These are phyloP conservation scores for Dioctria linearis DNA, from an alignment of 2,888 invertebrate genomes.

Conservation along the genomic window DNA sequence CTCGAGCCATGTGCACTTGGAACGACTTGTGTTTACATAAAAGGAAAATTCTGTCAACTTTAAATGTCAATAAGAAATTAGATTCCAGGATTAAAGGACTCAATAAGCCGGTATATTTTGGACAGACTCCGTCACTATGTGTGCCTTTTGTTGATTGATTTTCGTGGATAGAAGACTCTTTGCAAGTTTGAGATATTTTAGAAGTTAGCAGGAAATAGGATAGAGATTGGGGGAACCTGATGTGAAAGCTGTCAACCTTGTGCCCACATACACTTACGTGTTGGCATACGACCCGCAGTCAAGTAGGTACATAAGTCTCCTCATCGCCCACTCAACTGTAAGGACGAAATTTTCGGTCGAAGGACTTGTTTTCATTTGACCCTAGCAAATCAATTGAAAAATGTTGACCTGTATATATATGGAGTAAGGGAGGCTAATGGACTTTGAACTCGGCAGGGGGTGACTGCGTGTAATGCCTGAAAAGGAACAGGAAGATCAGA, in stretches of 20 bases:
- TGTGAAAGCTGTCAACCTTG: constrained; percentile 36
- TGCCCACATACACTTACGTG: constrained; percentile 35
- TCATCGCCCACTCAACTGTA: constrained; percentile 53
- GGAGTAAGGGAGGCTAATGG: constrained; percentile 37
- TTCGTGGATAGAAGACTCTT: constrained; percentile 13
- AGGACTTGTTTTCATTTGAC: constrained; percentile 57
- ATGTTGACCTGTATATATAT: constrained; percentile 54
- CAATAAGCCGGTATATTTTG: constrained; percentile 23
- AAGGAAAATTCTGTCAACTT: constrained; percentile 58
- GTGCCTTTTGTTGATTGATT: constrained; percentile 50
- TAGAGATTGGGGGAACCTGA: no score
- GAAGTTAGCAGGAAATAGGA: neutral
- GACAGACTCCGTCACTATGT: neutral
- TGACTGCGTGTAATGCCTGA: constrained; percentile 11
- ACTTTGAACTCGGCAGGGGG: constrained; percentile 12
- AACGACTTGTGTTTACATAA: constrained; percentile 55
- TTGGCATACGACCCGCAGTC: constrained; percentile 52
- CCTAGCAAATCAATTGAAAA: constrained; percentile 57
- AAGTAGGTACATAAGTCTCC: constrained; percentile 55
- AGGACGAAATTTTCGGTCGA: constrained; percentile 55
- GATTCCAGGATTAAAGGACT: constrained; percentile 58
- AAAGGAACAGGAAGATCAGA: neutral
- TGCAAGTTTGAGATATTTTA: neutral
- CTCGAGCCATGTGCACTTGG: constrained; percentile 35
- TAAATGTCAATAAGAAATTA: constrained; percentile 58